Percentiles rank a stretch among this genome's conserved stretches.
Evolutionary conservation across 2,113 vertebrate genomes (phyloP).

Genomic region (Centropus bengalensis): DNA sequence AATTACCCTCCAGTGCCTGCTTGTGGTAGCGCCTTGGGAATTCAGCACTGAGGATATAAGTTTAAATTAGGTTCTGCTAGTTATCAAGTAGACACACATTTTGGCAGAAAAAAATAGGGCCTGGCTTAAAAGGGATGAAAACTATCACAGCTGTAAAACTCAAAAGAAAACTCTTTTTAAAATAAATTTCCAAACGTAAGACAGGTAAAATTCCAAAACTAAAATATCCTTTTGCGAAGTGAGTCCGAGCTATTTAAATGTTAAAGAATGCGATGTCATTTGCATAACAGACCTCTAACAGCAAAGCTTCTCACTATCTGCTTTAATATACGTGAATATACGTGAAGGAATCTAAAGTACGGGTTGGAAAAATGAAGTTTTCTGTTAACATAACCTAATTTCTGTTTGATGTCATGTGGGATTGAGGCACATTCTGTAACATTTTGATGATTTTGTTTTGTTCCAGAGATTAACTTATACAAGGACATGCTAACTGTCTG

Average conservation of each 20-base stretch:
- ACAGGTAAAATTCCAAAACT: not conserved
- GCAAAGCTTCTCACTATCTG: not conserved
- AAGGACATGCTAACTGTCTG: not conserved
- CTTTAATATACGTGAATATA: not conserved
- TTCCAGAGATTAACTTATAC: not conserved
- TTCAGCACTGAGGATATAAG: not conserved
- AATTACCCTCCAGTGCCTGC: constrained; percentile 17
- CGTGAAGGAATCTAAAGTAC: not conserved
- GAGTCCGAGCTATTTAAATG: not conserved
- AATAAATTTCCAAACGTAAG: not conserved
- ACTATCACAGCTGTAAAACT: not conserved
- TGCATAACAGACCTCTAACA: not conserved
- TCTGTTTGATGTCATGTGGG: not conserved
- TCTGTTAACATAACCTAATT: not conserved
- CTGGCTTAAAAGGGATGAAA: not conserved
- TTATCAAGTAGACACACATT: not conserved
- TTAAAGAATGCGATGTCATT: not conserved
- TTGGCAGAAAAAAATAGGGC: not conserved
- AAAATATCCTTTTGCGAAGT: not conserved
- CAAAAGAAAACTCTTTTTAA: not conserved
- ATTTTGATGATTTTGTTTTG: not conserved
- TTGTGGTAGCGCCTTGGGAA: not conserved
- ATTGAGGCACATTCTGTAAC: not conserved
- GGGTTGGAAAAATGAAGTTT: not conserved
- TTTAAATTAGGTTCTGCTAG: constrained; percentile 7